Evolutionary conservation across 2,888 invertebrate species (phyloP), one percentile per base, ranked within the genome.

Genomic region (Eledona agricola): DNA sequence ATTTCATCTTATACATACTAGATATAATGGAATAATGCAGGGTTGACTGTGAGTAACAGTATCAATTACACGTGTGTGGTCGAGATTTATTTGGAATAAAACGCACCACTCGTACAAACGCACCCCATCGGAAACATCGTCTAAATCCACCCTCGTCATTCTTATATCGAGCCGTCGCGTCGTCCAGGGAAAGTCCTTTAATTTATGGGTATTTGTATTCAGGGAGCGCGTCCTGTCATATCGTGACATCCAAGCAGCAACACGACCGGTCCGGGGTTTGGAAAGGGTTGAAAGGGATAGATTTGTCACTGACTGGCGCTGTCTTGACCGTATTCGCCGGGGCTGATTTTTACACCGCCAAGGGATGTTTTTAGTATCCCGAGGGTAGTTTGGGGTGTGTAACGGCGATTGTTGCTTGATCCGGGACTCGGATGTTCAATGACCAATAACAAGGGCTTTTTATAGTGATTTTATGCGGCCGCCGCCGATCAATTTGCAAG

Each of bases 231-330:
- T 59, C 59, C 62, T 62, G 64, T 67, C 65, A 65, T 60, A 62
- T 63, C 60, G 62, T 66, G 67, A 67, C 64, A 61, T 43, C 46
- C 43, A 43, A 55, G 58, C 58, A 32, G 58, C 55, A 58, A 58
- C 58, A 58, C 55, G 61, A 59, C 59, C 56, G 56, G 56, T 58
- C 49, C 20, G 50, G 40, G 55, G 35, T n/a, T 28, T 45, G 53
- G 31, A 64, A 68, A 68, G 69, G 69, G 67, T 69, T 68, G 67
- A 66, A 67, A 68, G 66, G 69, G 68, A 70, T 70, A 66, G 69
- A 71, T 71, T 70, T 70, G 71, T 71, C 71, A 71, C 69, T 69
- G 71, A 69, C 70, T 67, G 65, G 64, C 63, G 63, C 62, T 66
- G 68, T 67, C 69, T 70, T 67, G 70, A 69, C 69, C 69, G 65